phyloP scores from a whole-genome alignment of 2,797 vertebrate genomes.

The Sebastes diaconus region DNA sequence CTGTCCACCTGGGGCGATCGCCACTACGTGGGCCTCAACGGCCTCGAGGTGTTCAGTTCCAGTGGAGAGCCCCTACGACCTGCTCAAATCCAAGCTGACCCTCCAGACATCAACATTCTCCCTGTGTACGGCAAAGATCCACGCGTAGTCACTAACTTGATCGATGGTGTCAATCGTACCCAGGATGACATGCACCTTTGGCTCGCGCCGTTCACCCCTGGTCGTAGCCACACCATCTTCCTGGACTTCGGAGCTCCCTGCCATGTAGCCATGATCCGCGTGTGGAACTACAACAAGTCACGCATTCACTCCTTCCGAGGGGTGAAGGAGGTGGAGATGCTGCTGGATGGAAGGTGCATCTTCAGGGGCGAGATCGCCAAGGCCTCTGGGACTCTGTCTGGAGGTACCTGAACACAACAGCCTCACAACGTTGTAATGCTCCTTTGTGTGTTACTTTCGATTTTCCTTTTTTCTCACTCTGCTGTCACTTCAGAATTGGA shows the following conservation, averaged over 20 bases:
- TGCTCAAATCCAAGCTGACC: slow-evolving; percentile 85
- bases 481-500: slow-evolving; percentile 83
- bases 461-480: not conserved
- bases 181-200: slow-evolving; percentile 99
- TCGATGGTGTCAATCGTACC: slow-evolving; percentile 91
- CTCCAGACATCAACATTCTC: slow-evolving; percentile 93
- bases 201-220: slow-evolving; percentile 93
- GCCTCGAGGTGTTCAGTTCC: slow-evolving; percentile 93
- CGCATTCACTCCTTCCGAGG: slow-evolving; percentile 97
- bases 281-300: slow-evolving; percentile 99
- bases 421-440: not conserved
- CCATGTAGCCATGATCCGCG: slow-evolving; percentile 93
- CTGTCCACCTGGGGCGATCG: slow-evolving; percentile 95
- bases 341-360: slow-evolving; percentile 88
- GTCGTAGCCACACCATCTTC: slow-evolving; percentile 86
- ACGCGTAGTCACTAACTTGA: slow-evolving; percentile 88
- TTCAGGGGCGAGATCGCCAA: slow-evolving; percentile 97
- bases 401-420: slow-evolving; percentile 83
- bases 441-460: not conserved
- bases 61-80: slow-evolving; percentile 88
- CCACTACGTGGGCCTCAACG: slow-evolving; percentile 95
- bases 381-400: slow-evolving; percentile 91
- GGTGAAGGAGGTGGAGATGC: slow-evolving; percentile 90
- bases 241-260: slow-evolving; percentile 86
- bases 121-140: slow-evolving; percentile 93